These are phyloP conservation scores for Drosophila nigrodunni DNA, from an alignment of 1,140 invertebrate genomes.

Conservation along the genomic window DNA sequence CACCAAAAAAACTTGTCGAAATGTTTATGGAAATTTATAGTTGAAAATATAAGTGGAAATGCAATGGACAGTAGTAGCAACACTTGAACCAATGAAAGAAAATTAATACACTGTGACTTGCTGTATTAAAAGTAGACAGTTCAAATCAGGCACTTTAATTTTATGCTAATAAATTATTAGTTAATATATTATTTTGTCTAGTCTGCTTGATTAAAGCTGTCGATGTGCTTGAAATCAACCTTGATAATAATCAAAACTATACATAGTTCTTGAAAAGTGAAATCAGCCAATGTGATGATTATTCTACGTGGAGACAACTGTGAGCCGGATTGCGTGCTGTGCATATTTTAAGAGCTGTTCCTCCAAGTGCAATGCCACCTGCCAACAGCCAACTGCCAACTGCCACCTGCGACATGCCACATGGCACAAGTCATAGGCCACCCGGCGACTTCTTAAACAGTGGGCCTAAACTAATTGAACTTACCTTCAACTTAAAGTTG, in stretches of 20 bases:
- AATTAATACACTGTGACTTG: neutral
- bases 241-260: conserved; percentile 25
- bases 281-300: conserved; percentile 37
- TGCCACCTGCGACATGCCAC: conserved; percentile 14
- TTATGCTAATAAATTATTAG: too few relatives aligned
- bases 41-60: neutral
- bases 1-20: conserved; percentile 40
- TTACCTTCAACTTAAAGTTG: conserved; percentile 66
- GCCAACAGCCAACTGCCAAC: conserved; percentile 7
- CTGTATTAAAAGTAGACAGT: too few relatives aligned
- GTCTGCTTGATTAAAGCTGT: neutral
- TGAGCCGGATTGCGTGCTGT: conserved; percentile 57
- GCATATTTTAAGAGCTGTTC: conserved; percentile 61
- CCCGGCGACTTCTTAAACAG: conserved; percentile 41
- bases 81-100: neutral
- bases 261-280: conserved; percentile 47
- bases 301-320: conserved; percentile 6
- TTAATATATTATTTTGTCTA: neutral
- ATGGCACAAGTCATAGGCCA: conserved; percentile 13
- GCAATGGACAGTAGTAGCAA: neutral
- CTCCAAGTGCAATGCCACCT: conserved; percentile 45
- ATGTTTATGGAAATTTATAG: conserved; percentile 17
- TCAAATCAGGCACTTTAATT: too few relatives aligned
- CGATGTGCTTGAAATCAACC: neutral
- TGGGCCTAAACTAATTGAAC: conserved; percentile 55